Evolutionary conservation across 2,113 vertebrate species (phyloP), one percentile per base, ranked within the genome.

Genomic region (Phrynocephalus versicolor): DNA sequence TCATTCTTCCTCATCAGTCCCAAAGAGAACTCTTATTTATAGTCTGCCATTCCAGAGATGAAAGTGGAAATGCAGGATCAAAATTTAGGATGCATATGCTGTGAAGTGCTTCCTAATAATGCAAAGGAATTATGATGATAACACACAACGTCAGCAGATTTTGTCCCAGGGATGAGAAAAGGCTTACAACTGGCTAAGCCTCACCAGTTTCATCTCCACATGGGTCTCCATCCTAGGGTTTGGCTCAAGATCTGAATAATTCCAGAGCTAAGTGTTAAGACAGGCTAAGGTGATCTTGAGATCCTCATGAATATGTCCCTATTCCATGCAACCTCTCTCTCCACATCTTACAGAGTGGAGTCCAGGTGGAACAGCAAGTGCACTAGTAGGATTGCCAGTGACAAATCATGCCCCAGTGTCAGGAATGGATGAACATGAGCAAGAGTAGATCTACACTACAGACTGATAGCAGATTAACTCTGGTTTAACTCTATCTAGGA

Each of bases 51-150:
- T 78, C 80, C 89, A 2, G 30, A 93, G 84, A 85, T 94, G 86
- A 55, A 91, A 85, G 91, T 89, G 72, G 89, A 77, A 93, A 93
- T 88, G 89, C 79, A 83, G 86, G 39, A 81, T 69, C 33, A 55
- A 75, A 85, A 84, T 25, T 37, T 77, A 72, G 86, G 77, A 41
- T 55, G 70, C 72, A 82, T 35, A 69, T 79, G 87, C 81, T 82
- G 85, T 82, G 83, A 94, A 88, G 70, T 30, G 15, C 27, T 75
- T 86, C 41, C 85, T 87, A 55, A 83, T 0, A 27, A 85, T 82
- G 81, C 39, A 70, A 89, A 89, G 0, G 72, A 39, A 77, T 86
- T 72, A 81, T 33, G 83, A 72, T 30, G 19, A 6, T 1, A 0
- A 18, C 65, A 51, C 41, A 51, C 87, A 91, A 88, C 62, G 76